These are phyloP conservation scores for Tamandua tetradactyla DNA, from an alignment of 2,797 vertebrate species.

Conservation along the genomic window DNA sequence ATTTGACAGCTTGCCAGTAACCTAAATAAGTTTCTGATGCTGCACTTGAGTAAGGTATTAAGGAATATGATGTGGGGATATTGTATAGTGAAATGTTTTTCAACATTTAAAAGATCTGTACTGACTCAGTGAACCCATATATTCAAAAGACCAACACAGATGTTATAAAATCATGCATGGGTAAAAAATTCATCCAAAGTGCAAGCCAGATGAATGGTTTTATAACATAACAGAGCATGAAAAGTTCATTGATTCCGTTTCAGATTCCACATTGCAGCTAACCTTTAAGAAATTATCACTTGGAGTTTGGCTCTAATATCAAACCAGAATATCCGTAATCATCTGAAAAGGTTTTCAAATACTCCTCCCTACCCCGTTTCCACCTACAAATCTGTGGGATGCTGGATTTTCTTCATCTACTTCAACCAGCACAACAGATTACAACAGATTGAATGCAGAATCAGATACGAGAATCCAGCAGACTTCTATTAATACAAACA, in stretches of 20 bases:
- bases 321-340: background rate
- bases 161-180: background rate
- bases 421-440: background rate
- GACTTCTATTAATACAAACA: background rate
- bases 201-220: background rate
- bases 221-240: background rate
- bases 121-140: slow-evolving; percentile 37
- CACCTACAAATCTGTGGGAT: background rate
- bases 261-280: slow-evolving; percentile 43
- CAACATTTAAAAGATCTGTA: slow-evolving; percentile 42
- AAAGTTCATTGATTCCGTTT: slow-evolving; percentile 62
- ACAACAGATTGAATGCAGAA: background rate
- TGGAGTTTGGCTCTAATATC: background rate
- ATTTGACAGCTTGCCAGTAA: background rate
- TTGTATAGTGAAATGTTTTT: slow-evolving; percentile 44
- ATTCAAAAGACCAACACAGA: slow-evolving; percentile 40
- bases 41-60: slow-evolving; percentile 9
- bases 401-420: slow-evolving; percentile 14
- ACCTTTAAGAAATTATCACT: slow-evolving; percentile 52
- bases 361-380: background rate
- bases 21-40: slow-evolving; percentile 22
- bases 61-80: slow-evolving; percentile 5
- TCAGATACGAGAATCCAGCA: background rate
- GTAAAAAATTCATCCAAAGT: slow-evolving; percentile 1
- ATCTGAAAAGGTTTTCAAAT: slow-evolving; percentile 14